Base-by-base conservation (phyloP, 2,797 vertebrate species). In the Miichthys miiuy region DNA sequence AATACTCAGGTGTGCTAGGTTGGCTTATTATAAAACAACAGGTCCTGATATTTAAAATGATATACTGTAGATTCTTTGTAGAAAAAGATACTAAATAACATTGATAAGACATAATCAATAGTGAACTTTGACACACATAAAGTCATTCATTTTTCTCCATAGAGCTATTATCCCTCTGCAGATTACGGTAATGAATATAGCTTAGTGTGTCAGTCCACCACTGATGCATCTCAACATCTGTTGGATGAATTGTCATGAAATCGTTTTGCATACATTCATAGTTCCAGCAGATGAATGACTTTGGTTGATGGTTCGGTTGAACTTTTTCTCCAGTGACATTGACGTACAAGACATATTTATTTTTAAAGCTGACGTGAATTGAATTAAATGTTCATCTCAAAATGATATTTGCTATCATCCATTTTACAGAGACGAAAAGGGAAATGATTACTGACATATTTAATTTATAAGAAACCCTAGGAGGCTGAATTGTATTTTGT, bases 371-470 rank as follows among this genome's bases (percentile, higher is more conserved):
- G 2, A 17, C 20, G 20, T 8, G 4, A 27, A 56, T 20, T 56
- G 10, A 41, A 13, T 60, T 21, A 41, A 48, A 13, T 6, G 12
- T 68, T 6, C 25, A 44, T 20, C 16, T 46, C 18, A 64, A 51
- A 57, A 17, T n/a, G 44, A 72, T 23, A 13, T 61, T 73, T 71
- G 21, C 51, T 64, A 16, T 56, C 4, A 30, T 52, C 11, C n/a
- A 54, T 54, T 30, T 54, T 52, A 27, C 38, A 47, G 41, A 48
- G 42, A 72, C 17, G 12, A 13, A 10, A 57, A 52, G 17, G 41
- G 9, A 55, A 48, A 54, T 38, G 16, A 55, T 55, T 47, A 20
- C 5, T 5, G 9, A 10, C 18, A 18, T 42, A 51, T 58, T 64
- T 12, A 1, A 17, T 72, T 42, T 2, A 10, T 17, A 27, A 13